Conservation (phyloP, 2,113 vertebrate species). For the Ictalurus furcatus region DNA sequence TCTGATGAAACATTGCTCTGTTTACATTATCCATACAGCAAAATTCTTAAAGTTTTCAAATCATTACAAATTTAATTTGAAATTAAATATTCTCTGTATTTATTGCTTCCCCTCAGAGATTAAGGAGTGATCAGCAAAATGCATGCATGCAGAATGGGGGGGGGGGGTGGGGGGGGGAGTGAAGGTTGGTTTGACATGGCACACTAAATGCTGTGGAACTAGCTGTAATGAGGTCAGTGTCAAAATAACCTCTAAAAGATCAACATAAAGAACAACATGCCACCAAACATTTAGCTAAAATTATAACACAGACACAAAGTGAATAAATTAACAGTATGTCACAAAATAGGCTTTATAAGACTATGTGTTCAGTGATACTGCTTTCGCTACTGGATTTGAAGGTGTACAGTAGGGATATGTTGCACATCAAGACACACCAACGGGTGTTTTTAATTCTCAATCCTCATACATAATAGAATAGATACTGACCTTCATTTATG, state of each 20-base stretch:
- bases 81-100: neutral
- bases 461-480: neutral
- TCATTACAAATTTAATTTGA: neutral
- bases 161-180: neutral
- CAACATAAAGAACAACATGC: neutral
- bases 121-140: neutral
- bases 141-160: neutral
- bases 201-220: neutral
- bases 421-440: neutral
- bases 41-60: neutral
- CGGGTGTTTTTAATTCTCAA: neutral
- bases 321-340: constrained; percentile 34
- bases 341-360: constrained; percentile 31
- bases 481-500: neutral
- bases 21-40: neutral
- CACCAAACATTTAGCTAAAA: neutral
- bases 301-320: constrained; percentile 22
- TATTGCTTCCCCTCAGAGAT: neutral
- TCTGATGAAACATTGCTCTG: neutral
- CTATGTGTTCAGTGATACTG: constrained; percentile 13
- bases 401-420: neutral
- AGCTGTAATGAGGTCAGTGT: neutral
- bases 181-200: neutral
- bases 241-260: neutral
- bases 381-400: constrained; percentile 14